Percentiles rank a stretch among this genome's conserved stretches.
Conservation (phyloP, 2,888 invertebrate genomes). For the Xestoiulus laeticollis region DNA sequence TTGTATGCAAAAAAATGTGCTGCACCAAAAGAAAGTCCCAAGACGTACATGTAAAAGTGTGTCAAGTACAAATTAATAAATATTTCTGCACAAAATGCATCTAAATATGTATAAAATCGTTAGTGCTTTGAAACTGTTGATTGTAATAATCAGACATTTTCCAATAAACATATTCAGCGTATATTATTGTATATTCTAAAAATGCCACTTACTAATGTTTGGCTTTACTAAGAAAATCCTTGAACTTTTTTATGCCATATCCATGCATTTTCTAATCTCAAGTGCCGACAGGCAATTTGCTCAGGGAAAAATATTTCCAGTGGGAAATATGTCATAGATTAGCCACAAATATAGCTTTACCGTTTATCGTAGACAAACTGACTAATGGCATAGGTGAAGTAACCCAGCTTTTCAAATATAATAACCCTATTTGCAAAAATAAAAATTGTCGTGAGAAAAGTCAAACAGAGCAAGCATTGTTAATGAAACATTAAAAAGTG, state of each 20-base stretch:
- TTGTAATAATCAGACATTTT: background rate
- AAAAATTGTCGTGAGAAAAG: slow-evolving; percentile 30
- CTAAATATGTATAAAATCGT: background rate
- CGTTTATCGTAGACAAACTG: background rate
- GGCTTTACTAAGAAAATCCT: background rate
- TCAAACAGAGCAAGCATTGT: background rate
- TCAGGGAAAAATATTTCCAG: background rate
- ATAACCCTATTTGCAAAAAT: background rate
- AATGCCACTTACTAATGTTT: background rate
- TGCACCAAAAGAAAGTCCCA: too few species aligned
- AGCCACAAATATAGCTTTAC: background rate
- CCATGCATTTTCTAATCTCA: background rate
- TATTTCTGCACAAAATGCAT: background rate
- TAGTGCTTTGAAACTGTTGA: background rate
- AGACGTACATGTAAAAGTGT: background rate
- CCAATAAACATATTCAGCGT: too few species aligned
- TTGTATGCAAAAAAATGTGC: background rate
- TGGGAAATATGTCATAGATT: slow-evolving; percentile 14
- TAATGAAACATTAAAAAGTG: background rate
- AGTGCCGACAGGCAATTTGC: background rate
- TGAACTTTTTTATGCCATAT: background rate
- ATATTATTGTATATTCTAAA: background rate
- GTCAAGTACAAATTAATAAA: background rate
- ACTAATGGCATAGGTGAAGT: background rate
- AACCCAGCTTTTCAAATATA: slow-evolving; percentile 22